Evolutionary conservation across 2,888 invertebrate species (phyloP).

Genomic region (Scaptomyza tumidula): DNA sequence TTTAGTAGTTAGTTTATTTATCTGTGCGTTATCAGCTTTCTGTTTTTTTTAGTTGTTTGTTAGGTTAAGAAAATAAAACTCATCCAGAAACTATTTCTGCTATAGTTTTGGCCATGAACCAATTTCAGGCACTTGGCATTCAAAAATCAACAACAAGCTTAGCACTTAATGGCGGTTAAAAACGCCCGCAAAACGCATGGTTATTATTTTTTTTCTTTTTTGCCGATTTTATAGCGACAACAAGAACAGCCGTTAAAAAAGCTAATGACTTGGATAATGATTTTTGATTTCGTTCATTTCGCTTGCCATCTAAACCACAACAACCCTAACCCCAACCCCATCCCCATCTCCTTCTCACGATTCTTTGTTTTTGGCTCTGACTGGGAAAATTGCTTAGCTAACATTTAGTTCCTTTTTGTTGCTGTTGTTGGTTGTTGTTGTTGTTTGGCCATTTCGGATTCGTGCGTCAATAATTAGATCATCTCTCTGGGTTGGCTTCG

Average conservation of each 20-base stretch:
- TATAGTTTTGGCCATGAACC: conserved; percentile 63
- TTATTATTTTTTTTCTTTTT: conserved; percentile 18
- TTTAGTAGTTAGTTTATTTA: neutral
- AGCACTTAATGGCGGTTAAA: conserved; percentile 13
- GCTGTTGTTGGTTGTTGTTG: conserved; percentile 33
- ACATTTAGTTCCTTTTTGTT: conserved; percentile 33
- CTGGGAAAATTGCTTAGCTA: conserved; percentile 32
- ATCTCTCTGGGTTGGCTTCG: conserved; percentile 66
- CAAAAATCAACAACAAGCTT: conserved; percentile 9
- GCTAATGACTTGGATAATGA: conserved; percentile 75
- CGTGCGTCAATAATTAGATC: conserved; percentile 77
- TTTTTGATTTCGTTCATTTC: conserved; percentile 66
- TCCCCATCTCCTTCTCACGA: neutral
- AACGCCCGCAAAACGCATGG: conserved; percentile 24
- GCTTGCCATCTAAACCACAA: conserved; percentile 30
- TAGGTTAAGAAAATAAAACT: conserved; percentile 25
- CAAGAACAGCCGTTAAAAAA: conserved; percentile 67
- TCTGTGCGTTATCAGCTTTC: too few relatives aligned
- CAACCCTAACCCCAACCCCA: neutral
- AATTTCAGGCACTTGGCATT: conserved; percentile 46
- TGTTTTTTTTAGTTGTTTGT: conserved; percentile 28
- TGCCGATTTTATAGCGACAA: conserved; percentile 48
- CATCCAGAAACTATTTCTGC: conserved; percentile 34
- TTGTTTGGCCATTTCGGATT: conserved; percentile 61
- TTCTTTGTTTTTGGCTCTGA: conserved; percentile 9